phyloP scores from a whole-genome alignment of 2,888 invertebrate species.

The Dromius quadrimaculatus region DNA sequence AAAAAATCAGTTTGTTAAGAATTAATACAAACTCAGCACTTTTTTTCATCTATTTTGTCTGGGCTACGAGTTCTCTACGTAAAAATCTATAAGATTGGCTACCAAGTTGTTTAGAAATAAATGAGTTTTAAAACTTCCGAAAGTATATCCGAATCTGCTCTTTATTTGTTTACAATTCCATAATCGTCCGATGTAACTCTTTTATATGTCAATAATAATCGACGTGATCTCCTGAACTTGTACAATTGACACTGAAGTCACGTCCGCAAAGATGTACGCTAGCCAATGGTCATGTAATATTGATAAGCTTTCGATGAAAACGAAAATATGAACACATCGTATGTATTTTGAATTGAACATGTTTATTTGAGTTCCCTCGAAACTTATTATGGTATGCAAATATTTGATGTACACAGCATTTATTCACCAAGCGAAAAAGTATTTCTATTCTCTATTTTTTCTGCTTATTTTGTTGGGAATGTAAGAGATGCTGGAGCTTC shows the following conservation, averaged over 20 bases:
- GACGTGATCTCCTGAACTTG: neutral
- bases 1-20: too few species aligned
- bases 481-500: too few species aligned
- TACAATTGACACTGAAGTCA: constrained; percentile 9
- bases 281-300: constrained; percentile 13
- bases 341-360: constrained; percentile 14
- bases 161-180: constrained; percentile 14
- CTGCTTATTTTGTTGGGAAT: too few species aligned
- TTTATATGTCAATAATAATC: constrained; percentile 19
- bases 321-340: constrained; percentile 5
- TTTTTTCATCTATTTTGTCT: too few species aligned
- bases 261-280: constrained; percentile 4
- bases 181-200: constrained; percentile 1
- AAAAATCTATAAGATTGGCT: too few species aligned
- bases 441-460: too few species aligned
- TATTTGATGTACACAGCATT: constrained; percentile 4
- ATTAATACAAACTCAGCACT: too few species aligned
- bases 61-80: too few species aligned
- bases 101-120: too few species aligned
- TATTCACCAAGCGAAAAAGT: too few species aligned
- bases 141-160: too few species aligned
- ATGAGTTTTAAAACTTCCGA: too few species aligned
- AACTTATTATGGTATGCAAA: constrained; percentile 23
- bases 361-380: constrained; percentile 15
- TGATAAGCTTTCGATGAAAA: constrained; percentile 26